phyloP scores from a whole-genome alignment of 2,797 vertebrate genomes.

The Etheostoma perlongum region DNA sequence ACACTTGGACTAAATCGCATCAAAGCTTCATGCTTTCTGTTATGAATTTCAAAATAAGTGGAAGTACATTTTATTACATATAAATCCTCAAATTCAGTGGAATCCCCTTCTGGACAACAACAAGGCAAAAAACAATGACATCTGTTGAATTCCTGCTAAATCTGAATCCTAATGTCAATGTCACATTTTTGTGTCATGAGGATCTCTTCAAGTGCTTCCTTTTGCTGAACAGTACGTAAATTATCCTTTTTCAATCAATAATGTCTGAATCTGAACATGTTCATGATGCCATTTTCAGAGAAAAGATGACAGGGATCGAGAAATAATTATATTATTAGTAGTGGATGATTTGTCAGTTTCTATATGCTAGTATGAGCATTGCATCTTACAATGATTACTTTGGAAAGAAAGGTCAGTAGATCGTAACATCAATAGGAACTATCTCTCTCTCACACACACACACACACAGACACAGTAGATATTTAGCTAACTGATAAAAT shows the following conservation, averaged over 20 bases:
- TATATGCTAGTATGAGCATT: neutral
- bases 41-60: neutral
- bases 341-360: neutral
- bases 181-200: neutral
- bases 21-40: neutral
- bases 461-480: constrained; percentile 7
- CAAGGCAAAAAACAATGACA: neutral
- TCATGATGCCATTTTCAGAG: constrained; percentile 32
- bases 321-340: neutral
- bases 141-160: neutral
- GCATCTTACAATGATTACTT: constrained; percentile 7
- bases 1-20: no score
- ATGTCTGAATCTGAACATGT: constrained; percentile 6
- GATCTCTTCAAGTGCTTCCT: neutral
- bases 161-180: neutral
- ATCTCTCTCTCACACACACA: neutral
- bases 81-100: neutral
- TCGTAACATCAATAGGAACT: neutral
- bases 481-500: constrained; percentile 53
- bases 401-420: constrained; percentile 27
- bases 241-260: constrained; percentile 25
- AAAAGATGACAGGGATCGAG: neutral
- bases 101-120: neutral
- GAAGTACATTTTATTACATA: neutral
- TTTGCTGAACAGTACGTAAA: constrained; percentile 16